Conservation (phyloP, 2,797 vertebrate genomes). For the Lutra lutra region DNA sequence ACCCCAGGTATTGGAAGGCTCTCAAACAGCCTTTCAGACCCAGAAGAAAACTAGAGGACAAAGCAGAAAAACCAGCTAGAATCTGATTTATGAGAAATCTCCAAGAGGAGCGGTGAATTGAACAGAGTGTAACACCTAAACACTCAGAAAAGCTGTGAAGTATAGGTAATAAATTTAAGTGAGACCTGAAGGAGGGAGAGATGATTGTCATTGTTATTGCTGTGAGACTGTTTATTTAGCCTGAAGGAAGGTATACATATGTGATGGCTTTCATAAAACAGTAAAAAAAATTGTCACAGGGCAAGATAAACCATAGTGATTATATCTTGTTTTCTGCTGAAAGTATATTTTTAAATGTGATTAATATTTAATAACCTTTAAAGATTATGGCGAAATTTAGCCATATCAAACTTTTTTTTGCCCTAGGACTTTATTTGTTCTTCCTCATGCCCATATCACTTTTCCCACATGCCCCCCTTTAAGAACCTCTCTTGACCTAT, state of each 20-base stretch:
- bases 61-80: background rate
- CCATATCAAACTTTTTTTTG: background rate
- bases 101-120: background rate
- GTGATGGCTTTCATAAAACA: background rate
- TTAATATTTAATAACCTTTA: constrained; percentile 42
- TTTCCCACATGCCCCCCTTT: background rate
- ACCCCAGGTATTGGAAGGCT: background rate
- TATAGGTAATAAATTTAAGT: background rate
- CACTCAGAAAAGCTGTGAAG: background rate
- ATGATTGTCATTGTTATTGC: background rate
- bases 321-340: background rate
- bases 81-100: background rate
- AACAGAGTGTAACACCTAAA: background rate
- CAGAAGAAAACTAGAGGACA: background rate
- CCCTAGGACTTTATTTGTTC: background rate
- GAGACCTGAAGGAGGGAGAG: background rate
- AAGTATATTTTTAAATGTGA: background rate
- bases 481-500: background rate
- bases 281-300: background rate
- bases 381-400: background rate
- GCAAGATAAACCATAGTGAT: background rate
- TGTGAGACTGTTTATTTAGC: background rate
- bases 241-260: background rate
- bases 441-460: background rate
- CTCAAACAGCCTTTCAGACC: background rate